These are phyloP conservation scores for Cryptomyrus ogoouensis DNA, from an alignment of 2,113 vertebrate genomes.

Conservation along the genomic window DNA sequence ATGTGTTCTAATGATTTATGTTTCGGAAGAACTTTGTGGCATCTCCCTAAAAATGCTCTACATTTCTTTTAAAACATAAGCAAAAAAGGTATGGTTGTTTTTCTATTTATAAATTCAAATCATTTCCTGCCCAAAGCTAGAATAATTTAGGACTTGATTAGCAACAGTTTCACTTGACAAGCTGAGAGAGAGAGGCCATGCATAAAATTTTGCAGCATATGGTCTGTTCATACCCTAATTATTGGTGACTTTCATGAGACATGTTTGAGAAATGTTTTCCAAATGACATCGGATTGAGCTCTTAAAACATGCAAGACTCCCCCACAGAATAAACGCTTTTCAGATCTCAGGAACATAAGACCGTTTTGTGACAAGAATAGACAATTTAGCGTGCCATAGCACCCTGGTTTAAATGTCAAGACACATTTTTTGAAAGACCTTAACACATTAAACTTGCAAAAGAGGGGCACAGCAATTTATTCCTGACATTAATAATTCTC, in stretches of 20 bases:
- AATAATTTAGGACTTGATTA: constrained; percentile 26
- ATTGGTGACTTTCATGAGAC: constrained; percentile 7
- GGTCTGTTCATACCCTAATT: constrained; percentile 1
- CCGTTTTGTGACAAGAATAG: constrained; percentile 20
- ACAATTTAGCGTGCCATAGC: constrained; percentile 18
- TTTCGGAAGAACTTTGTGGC: not conserved
- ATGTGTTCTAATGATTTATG: not conserved
- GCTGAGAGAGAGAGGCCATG: not conserved
- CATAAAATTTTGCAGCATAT: constrained; percentile 19
- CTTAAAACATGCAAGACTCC: constrained; percentile 1
- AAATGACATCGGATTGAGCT: constrained; percentile 6
- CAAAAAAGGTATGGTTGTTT: not conserved
- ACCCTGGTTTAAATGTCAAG: constrained; percentile 25
- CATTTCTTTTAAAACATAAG: not conserved
- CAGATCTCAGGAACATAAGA: constrained; percentile 22
- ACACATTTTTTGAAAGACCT: constrained; percentile 25
- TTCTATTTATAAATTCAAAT: constrained; percentile 20
- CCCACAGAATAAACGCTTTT: not conserved
- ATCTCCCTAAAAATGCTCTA: not conserved
- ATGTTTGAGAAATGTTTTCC: not conserved
- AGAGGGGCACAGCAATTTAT: constrained; percentile 24
- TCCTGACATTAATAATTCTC: constrained; percentile 34
- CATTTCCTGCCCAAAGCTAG: constrained; percentile 7
- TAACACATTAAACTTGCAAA: constrained; percentile 24
- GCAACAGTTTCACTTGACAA: constrained; percentile 21